Percentiles rank a stretch among this genome's conserved stretches.
phyloP scores from a whole-genome alignment of 2,797 vertebrate genomes.

The Meriones psammophilus region DNA sequence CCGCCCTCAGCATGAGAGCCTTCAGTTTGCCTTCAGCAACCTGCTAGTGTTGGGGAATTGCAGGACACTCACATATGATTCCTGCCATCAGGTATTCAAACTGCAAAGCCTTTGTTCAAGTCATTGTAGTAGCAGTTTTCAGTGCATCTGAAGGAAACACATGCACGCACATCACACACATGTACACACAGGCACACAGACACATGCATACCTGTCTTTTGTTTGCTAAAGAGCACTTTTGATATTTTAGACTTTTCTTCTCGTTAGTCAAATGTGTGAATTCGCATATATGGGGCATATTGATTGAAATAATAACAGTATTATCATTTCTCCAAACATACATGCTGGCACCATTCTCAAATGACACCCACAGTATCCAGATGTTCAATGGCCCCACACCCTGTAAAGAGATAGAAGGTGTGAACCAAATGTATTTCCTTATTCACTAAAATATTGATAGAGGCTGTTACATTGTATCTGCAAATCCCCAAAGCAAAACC shows the following conservation, averaged over 20 bases:
- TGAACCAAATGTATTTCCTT: neutral
- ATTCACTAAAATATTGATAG: neutral
- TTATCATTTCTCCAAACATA: conserved; percentile 1
- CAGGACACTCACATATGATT: rapidly evolving
- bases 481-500: neutral
- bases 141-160: neutral
- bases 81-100: neutral
- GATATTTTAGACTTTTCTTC: neutral
- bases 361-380: neutral
- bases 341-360: neutral
- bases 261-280: neutral
- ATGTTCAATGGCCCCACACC: neutral
- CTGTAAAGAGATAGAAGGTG: neutral
- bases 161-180: neutral
- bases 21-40: rapidly evolving
- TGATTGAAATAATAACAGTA: neutral
- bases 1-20: rapidly evolving
- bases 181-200: neutral
- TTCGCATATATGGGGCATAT: neutral
- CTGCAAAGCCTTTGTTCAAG: neutral
- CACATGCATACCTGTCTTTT: neutral
- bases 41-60: neutral
- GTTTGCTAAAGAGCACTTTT: neutral
- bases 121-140: neutral
- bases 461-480: neutral